These are phyloP conservation scores for Sebastes oblongus DNA, from an alignment of 2,797 vertebrate genomes.

Conservation along the genomic window DNA sequence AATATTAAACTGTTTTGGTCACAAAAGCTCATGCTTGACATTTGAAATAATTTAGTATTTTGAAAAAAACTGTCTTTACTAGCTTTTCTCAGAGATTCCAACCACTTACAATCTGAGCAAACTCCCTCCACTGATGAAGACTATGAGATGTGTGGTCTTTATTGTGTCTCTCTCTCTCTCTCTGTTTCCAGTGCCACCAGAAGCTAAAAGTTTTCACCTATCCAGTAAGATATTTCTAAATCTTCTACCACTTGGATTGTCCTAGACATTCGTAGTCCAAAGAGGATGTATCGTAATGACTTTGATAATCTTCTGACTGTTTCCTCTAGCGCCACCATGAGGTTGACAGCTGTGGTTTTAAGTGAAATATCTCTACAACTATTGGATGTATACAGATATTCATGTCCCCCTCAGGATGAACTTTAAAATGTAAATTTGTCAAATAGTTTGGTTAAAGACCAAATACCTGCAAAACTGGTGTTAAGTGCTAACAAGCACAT, in stretches of 20 bases:
- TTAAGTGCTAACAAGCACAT: fast-evolving
- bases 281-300: too few relatives aligned
- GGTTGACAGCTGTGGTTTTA: too few relatives aligned
- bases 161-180: too few relatives aligned
- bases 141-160: neutral
- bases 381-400: too few relatives aligned
- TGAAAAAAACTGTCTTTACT: neutral
- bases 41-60: neutral
- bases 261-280: fast-evolving
- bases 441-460: too few relatives aligned
- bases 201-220: neutral
- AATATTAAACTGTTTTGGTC: neutral
- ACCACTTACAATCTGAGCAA: neutral
- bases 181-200: neutral
- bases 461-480: too few relatives aligned
- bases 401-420: too few relatives aligned
- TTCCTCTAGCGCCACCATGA: too few relatives aligned
- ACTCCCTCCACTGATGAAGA: neutral
- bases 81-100: neutral
- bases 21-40: neutral
- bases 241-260: neutral
- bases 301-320: too few relatives aligned
- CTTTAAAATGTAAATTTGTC: too few relatives aligned
- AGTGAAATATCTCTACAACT: too few relatives aligned
- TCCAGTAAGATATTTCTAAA: neutral